A percentile compares a stretch with the other conserved stretches of the same genome.
phyloP scores from a whole-genome alignment of 2,888 invertebrate genomes.

The Rambutsinella grinnellia region DNA sequence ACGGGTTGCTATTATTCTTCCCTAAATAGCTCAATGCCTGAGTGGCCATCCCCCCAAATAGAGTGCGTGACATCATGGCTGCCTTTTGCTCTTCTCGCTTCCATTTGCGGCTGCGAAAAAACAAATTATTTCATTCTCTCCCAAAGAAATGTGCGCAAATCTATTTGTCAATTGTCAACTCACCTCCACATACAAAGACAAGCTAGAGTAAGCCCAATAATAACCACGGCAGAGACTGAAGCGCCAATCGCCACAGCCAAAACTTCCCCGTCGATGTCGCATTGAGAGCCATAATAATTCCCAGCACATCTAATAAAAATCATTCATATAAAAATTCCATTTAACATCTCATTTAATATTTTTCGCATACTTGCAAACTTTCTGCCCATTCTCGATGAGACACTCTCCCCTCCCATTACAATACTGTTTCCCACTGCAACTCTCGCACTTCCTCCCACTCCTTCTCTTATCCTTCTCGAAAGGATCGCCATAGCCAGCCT shows the following conservation, averaged over 20 bases:
- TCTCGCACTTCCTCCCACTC: conserved; percentile 82
- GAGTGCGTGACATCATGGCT: conserved; percentile 75
- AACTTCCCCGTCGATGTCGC: conserved; percentile 93
- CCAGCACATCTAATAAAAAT: conserved; percentile 78
- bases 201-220: conserved; percentile 87
- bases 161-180: conserved; percentile 61
- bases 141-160: background rate
- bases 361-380: conserved; percentile 80
- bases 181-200: conserved; percentile 93
- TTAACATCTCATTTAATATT: conserved; percentile 13
- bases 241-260: conserved; percentile 92
- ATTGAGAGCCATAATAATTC: conserved; percentile 88
- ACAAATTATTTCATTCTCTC: conserved; percentile 1
- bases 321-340: conserved; percentile 4
- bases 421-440: conserved; percentile 79
- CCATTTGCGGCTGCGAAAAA: conserved; percentile 82
- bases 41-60: conserved; percentile 88
- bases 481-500: conserved; percentile 82
- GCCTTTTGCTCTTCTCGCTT: conserved; percentile 86
- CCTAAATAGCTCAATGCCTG: conserved; percentile 70
- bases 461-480: conserved; percentile 77
- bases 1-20: conserved; percentile 72
- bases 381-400: conserved; percentile 80
- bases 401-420: conserved; percentile 91
- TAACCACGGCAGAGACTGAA: conserved; percentile 87